phyloP scores from a whole-genome alignment of 2,797 vertebrate species.

The Squalus acanthias region DNA sequence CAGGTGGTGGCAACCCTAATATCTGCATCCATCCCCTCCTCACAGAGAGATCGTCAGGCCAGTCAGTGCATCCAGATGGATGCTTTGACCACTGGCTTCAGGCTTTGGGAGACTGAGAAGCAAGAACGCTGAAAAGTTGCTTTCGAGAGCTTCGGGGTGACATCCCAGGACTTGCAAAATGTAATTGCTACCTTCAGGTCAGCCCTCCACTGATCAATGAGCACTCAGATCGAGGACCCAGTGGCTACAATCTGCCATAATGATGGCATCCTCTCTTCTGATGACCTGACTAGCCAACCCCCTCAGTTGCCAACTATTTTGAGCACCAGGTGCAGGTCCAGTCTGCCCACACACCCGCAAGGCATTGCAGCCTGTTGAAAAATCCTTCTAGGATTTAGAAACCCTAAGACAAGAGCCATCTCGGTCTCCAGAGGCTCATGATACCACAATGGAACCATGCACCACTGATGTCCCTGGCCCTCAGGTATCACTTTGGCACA shows the following conservation, averaged over 20 bases:
- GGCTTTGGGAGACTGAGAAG: too few relatives aligned
- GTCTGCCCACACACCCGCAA: not conserved
- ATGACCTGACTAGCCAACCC: too few relatives aligned
- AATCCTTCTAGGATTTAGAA: not conserved
- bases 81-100: too few relatives aligned
- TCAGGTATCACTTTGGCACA: too few relatives aligned
- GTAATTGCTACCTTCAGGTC: not conserved
- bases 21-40: too few relatives aligned
- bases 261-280: too few relatives aligned
- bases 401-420: not conserved
- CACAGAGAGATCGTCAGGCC: too few relatives aligned
- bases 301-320: not conserved
- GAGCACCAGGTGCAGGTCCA: not conserved
- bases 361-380: not conserved
- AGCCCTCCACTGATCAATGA: not conserved
- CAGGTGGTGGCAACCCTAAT: too few relatives aligned
- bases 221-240: not conserved
- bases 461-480: too few relatives aligned
- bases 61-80: too few relatives aligned
- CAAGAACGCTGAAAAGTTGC: not conserved
- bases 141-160: not conserved
- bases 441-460: too few relatives aligned
- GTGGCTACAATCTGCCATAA: too few relatives aligned
- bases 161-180: not conserved
- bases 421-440: not conserved